Evolutionary conservation across 2,113 vertebrate genomes (phyloP), one percentile per base, ranked within the genome.

Genomic region (Rafetus swinhoei): DNA sequence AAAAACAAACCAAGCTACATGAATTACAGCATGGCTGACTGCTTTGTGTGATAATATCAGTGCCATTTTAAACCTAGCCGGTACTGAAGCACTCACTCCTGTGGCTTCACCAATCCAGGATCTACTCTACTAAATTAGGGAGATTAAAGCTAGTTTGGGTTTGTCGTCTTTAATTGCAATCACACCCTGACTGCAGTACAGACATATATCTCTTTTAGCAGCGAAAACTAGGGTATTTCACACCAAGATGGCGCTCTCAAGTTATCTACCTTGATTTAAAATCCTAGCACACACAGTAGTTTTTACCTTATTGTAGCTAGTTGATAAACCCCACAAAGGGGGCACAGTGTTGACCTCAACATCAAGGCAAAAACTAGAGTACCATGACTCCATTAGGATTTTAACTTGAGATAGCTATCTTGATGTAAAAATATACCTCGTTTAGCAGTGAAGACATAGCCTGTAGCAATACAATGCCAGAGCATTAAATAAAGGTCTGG

Each of bases 371-470:
- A 76, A 76, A 45, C 35, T 76, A 13, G 9, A 6, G 39, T 45
- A 45, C 19, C 72, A 24, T 76, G 87, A 90, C 85, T 95, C 32
- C 13, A 0, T 79, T 89, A 0, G 0, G 29, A 89, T 79, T 93
- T 86, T 0, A 19, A 91, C 5, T 45, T n/a, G 90, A 76, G 2
- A 0, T 7, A 8, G 45, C 32, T 87, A 54, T 65, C 55, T 54
- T 92, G 39, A 87, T 59, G 90, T 39, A 92, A 88, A 84, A 76
- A 92, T 15, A 45, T 2, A 50, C 39, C 19, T 76, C 72, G 39
- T 45, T 45, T 45, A 45, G 39, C 39, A 35, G 19, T 35, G n/a
- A 35, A 35, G n/a, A 35, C 18, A 24, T 45, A 3, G 9, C 32
- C 39, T 76, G 39, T 45, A 45, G 39, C 72, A 76, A 13, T 35